phyloP scores from a whole-genome alignment of 2,888 invertebrate species.

The Cosmia pyralina region DNA sequence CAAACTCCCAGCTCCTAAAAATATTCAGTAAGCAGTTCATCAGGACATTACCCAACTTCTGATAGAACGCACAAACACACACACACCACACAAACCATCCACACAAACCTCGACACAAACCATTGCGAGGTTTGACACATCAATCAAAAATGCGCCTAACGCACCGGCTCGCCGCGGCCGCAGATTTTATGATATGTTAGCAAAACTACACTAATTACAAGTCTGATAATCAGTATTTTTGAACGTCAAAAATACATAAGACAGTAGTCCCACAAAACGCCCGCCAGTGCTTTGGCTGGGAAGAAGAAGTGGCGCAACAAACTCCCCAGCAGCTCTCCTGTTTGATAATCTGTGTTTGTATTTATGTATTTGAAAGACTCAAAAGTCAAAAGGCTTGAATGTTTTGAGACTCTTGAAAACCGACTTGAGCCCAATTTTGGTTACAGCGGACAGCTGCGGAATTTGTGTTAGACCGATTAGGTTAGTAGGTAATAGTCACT shows the following conservation, averaged over 20 bases:
- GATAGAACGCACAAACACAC: conserved; percentile 4
- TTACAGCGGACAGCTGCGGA: background rate
- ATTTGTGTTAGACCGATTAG: background rate
- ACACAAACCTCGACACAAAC: conserved; percentile 30
- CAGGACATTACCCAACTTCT: conserved; percentile 3
- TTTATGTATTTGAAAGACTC: background rate
- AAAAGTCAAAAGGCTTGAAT: background rate
- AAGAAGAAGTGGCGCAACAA: background rate
- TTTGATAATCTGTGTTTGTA: background rate
- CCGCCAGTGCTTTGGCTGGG: background rate
- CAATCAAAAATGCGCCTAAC: conserved; percentile 38
- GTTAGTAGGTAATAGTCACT: background rate
- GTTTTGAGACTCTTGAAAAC: background rate
- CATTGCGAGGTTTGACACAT: conserved; percentile 32
- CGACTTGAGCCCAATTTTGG: background rate
- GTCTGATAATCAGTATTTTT: too few relatives aligned
- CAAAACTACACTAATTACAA: too few relatives aligned
- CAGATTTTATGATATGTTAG: conserved; percentile 39
- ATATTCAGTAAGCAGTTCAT: background rate
- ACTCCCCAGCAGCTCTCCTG: background rate
- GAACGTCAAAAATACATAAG: too few relatives aligned
- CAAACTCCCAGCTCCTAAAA: background rate
- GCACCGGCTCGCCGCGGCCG: conserved; percentile 19
- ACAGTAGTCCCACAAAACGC: too few relatives aligned
- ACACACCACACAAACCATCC: too few relatives aligned